Evolutionary conservation across 2,888 invertebrate genomes (phyloP).

Genomic region (Sthenelais limicola): DNA sequence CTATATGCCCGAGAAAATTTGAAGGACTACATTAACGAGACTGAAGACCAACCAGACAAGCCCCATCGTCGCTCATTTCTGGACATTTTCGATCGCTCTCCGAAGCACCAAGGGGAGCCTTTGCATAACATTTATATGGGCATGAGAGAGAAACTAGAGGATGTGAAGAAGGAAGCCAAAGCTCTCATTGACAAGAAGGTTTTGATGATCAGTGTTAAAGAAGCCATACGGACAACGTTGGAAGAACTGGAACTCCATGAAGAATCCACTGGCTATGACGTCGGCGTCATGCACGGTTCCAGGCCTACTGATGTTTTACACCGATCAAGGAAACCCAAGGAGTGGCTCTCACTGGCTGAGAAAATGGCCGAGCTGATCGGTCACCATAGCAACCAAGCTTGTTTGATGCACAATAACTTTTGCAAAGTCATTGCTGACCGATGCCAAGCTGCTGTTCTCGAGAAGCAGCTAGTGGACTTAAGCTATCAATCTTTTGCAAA

Average conservation of each 20-base stretch:
- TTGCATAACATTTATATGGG: conserved; percentile 61
- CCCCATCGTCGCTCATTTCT: conserved; percentile 1
- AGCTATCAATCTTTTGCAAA: not conserved
- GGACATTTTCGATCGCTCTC: conserved; percentile 16
- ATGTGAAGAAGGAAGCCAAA: conserved; percentile 51
- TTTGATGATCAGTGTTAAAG: conserved; percentile 61
- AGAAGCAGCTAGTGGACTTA: conserved; percentile 40
- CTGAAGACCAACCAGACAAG: not conserved
- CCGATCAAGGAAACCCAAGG: conserved; percentile 53
- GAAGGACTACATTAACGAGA: conserved; percentile 52
- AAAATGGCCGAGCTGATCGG: conserved; percentile 54
- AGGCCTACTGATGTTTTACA: conserved; percentile 53
- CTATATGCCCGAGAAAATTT: conserved; percentile 59
- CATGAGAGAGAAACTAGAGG: conserved; percentile 52
- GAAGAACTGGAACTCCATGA: conserved; percentile 44
- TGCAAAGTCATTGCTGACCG: conserved; percentile 48
- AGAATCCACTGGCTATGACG: conserved; percentile 49
- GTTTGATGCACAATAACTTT: conserved; percentile 44
- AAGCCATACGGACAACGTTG: conserved; percentile 55
- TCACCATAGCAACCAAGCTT: conserved; percentile 30
- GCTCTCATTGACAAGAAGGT: conserved; percentile 58
- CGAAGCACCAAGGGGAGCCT: conserved; percentile 35
- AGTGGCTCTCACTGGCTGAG: conserved; percentile 62
- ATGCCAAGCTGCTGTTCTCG: conserved; percentile 44
- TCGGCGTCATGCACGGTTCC: conserved; percentile 44